These are phyloP conservation scores for Lutjanus argentimaculatus DNA, from an alignment of 2,797 vertebrate genomes.

Conservation along the genomic window DNA sequence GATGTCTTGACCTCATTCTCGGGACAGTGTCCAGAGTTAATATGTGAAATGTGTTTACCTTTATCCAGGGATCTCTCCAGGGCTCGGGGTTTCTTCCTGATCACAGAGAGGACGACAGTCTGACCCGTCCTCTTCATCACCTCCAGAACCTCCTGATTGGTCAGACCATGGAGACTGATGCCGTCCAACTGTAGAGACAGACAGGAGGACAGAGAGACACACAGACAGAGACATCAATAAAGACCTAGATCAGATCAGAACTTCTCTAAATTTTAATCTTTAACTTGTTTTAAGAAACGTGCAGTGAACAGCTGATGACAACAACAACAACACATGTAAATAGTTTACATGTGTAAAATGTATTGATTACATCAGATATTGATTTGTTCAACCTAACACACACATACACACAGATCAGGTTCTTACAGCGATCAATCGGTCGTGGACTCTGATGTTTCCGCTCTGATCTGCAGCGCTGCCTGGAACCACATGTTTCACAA, in stretches of 20 bases:
- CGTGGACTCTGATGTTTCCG: conserved; percentile 91
- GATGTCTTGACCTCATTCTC: no score
- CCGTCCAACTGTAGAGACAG: conserved; percentile 88
- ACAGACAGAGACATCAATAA: neutral
- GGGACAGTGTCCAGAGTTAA: no score
- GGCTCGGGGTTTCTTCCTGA: conserved; percentile 84
- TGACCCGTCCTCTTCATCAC: conserved; percentile 89
- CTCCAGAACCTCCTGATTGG: conserved; percentile 93
- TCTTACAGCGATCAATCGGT: conserved; percentile 94
- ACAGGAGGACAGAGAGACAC: neutral
- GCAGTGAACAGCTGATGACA: no score
- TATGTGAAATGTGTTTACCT: conserved; percentile 78
- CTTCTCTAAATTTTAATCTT: no score
- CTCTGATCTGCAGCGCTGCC: conserved; percentile 93
- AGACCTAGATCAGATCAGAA: neutral
- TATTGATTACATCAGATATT: no score
- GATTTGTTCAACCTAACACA: neutral
- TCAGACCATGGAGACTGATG: conserved; percentile 91
- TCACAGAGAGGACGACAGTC: conserved; percentile 90
- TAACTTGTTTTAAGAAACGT: no score
- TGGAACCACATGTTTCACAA: conserved; percentile 93
- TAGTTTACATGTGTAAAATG: no score
- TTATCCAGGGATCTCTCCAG: conserved; percentile 83
- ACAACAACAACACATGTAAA: no score
- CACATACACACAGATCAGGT: conserved; percentile 7